Conservation (phyloP, 1,140 invertebrate genomes). For the Maniola jurtina region DNA sequence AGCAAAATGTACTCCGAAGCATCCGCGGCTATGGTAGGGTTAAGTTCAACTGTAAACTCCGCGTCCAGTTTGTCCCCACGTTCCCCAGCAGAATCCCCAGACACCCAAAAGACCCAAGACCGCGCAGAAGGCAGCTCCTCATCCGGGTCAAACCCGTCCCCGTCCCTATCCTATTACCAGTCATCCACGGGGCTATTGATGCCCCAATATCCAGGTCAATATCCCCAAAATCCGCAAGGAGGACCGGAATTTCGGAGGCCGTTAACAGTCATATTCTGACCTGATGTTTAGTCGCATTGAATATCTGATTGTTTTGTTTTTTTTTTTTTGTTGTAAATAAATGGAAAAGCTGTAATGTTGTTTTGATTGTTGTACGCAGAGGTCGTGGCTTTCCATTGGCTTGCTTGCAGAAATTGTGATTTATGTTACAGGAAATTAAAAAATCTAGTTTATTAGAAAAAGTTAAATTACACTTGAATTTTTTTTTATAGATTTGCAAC, state of each 20-base stretch:
- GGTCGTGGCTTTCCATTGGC: background rate
- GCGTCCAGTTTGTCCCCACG: conserved; percentile 77
- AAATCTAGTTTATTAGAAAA: too few relatives aligned
- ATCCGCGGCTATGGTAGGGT: conserved; percentile 69
- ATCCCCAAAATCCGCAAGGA: conserved; percentile 73
- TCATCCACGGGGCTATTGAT: conserved; percentile 80
- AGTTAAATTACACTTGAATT: too few relatives aligned
- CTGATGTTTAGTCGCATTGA: conserved; percentile 74
- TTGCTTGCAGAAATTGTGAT: background rate
- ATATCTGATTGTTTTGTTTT: background rate
- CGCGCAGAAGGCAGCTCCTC: conserved; percentile 80
- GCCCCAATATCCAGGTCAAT: conserved; percentile 83
- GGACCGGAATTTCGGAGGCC: conserved; percentile 87
- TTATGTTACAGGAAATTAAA: background rate
- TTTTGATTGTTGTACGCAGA: background rate
- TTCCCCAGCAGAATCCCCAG: conserved; percentile 82
- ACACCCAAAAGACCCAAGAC: conserved; percentile 76
- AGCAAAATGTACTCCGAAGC: conserved; percentile 83
- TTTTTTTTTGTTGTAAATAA: conserved; percentile 9
- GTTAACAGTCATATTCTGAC: conserved; percentile 93
- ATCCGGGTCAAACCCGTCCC: conserved; percentile 82
- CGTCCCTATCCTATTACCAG: conserved; percentile 82
- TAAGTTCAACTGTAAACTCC: conserved; percentile 61
- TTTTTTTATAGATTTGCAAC: too few relatives aligned
- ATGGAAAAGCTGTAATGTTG: background rate